phyloP scores from a whole-genome alignment of 2,888 invertebrate species.

The Clusia tigrina region DNA sequence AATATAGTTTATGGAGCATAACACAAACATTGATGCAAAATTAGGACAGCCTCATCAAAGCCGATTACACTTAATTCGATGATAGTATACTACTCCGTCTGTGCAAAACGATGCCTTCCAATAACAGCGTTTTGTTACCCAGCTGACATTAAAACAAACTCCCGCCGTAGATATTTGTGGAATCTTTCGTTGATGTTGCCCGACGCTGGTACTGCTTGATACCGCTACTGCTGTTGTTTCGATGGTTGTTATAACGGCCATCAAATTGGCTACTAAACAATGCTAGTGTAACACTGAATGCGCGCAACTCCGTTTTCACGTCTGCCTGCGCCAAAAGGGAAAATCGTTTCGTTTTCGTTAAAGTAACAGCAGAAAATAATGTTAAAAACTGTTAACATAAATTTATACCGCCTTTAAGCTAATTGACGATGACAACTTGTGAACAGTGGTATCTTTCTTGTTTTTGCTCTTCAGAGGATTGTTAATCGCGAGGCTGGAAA shows the following conservation, averaged over 20 bases:
- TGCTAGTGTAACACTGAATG: not conserved
- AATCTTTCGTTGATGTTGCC: slow-evolving; percentile 21
- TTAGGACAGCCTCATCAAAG: slow-evolving; percentile 45
- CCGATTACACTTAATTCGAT: slow-evolving; percentile 40
- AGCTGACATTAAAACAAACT: slow-evolving; percentile 3
- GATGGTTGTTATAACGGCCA: slow-evolving; percentile 39
- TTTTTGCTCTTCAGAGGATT: no score
- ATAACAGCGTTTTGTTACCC: not conserved
- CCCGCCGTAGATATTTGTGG: not conserved
- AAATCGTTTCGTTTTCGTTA: slow-evolving; percentile 39
- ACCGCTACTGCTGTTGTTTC: slow-evolving; percentile 14
- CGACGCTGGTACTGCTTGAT: slow-evolving; percentile 14
- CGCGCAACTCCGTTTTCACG: not conserved
- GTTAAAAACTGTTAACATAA: slow-evolving; percentile 46
- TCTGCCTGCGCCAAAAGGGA: slow-evolving; percentile 40
- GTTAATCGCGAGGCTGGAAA: no score
- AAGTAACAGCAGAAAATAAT: slow-evolving; percentile 36
- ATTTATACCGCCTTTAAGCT: slow-evolving; percentile 49
- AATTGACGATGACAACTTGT: slow-evolving; percentile 50
- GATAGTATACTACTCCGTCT: not conserved
- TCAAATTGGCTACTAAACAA: slow-evolving; percentile 36
- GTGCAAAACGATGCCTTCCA: not conserved
- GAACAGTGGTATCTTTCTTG: slow-evolving; percentile 25
- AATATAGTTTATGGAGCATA: no score
- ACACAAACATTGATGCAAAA: slow-evolving; percentile 40